Evolutionary conservation across 2,797 vertebrate species (phyloP).

Genomic region (Brachyrhaphis roseni): DNA sequence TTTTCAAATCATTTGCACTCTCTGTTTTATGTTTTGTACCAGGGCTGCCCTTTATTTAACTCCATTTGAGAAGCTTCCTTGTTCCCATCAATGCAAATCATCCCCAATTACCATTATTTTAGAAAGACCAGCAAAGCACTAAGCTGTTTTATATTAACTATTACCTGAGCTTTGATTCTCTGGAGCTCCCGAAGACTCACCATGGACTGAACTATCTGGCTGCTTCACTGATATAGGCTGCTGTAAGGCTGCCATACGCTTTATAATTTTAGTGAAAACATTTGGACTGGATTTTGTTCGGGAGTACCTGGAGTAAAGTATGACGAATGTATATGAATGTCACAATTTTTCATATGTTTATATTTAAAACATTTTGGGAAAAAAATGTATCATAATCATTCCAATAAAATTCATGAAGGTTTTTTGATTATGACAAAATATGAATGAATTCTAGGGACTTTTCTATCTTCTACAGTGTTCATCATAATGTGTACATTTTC

Average conservation of each 20-base stretch:
- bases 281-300: not conserved
- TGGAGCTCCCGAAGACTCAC: not conserved
- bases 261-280: not conserved
- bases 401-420: not conserved
- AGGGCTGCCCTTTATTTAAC: not conserved
- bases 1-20: not conserved
- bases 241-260: not conserved
- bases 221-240: not conserved
- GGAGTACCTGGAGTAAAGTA: not conserved
- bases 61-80: not conserved
- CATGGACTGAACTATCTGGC: not conserved
- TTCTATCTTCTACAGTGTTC: not conserved
- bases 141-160: not conserved
- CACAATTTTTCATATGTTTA: not conserved
- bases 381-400: not conserved
- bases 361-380: not conserved
- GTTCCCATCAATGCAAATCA: not conserved
- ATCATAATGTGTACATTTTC: not conserved
- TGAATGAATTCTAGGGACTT: not conserved
- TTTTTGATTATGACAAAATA: not conserved
- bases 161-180: not conserved
- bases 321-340: not conserved
- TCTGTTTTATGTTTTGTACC: not conserved
- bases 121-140: not conserved
- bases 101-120: not conserved